Conservation (phyloP, 2,797 vertebrate species). For the Triplophysa yarkandensis region DNA sequence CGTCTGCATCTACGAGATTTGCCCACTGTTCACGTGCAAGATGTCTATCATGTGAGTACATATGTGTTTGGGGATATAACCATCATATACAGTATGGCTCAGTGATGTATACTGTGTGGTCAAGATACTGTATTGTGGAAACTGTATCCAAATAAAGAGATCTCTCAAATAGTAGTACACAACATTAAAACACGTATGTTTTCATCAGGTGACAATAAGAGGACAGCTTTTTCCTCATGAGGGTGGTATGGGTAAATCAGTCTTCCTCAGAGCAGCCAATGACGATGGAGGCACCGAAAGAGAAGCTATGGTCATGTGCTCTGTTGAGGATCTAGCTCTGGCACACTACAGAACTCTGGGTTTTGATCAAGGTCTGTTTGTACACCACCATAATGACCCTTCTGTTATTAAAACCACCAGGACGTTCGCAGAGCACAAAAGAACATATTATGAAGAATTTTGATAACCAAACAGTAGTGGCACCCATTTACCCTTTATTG, state of each 20-base stretch:
- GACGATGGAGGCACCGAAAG: slow-evolving; percentile 54
- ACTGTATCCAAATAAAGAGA: neutral
- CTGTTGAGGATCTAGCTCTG: slow-evolving; percentile 90
- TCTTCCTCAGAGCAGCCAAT: slow-evolving; percentile 81
- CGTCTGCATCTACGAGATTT: slow-evolving; percentile 74
- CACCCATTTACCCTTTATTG: no score
- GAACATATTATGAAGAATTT: no score
- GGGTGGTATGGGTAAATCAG: slow-evolving; percentile 87
- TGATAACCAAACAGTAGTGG: no score
- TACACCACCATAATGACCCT: neutral
- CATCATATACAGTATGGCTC: neutral
- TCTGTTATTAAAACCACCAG: no score
- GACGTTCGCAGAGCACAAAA: no score
- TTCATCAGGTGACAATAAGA: slow-evolving; percentile 88
- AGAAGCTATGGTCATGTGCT: slow-evolving; percentile 84
- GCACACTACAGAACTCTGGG: slow-evolving; percentile 84
- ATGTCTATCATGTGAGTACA: slow-evolving; percentile 85
- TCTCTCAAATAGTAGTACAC: neutral
- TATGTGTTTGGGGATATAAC: neutral
- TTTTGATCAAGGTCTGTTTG: slow-evolving; percentile 87
- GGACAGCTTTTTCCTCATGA: slow-evolving; percentile 91
- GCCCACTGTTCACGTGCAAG: slow-evolving; percentile 76
- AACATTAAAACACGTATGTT: neutral
- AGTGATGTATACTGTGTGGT: neutral
- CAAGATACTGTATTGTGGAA: neutral